Conservation (phyloP, 2,797 vertebrate genomes). For the Gymnothorax reevesii region DNA sequence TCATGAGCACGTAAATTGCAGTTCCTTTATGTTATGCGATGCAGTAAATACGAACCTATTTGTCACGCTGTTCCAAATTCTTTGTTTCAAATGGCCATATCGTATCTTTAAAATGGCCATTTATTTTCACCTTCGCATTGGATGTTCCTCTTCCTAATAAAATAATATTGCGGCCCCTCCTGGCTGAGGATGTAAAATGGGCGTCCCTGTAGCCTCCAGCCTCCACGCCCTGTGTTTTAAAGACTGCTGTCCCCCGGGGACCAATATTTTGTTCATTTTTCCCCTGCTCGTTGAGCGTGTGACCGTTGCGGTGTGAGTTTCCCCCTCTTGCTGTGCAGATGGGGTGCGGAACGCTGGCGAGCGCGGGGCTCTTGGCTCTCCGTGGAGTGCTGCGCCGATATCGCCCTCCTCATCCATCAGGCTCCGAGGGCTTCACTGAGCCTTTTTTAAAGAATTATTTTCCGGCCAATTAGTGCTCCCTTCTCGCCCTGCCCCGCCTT, state of each 20-base stretch:
- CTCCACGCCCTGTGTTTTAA: conserved; percentile 69
- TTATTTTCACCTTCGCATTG: too few species aligned
- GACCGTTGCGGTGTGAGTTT: conserved; percentile 79
- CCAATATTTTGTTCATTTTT: conserved; percentile 77
- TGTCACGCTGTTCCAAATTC: too few species aligned
- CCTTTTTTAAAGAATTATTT: conserved; percentile 62
- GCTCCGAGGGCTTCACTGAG: conserved; percentile 86
- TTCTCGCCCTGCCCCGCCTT: background rate
- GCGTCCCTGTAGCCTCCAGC: conserved; percentile 68
- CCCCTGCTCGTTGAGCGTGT: conserved; percentile 74
- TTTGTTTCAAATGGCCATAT: too few species aligned
- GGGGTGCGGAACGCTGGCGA: conserved; percentile 76
- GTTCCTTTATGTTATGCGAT: too few species aligned
- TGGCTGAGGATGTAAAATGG: conserved; percentile 48
- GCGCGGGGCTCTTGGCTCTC: conserved; percentile 83
- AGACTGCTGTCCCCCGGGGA: conserved; percentile 74
- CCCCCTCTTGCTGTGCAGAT: conserved; percentile 71
- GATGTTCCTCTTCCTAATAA: too few species aligned
- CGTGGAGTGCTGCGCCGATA: conserved; percentile 83
- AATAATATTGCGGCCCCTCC: background rate
- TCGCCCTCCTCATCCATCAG: conserved; percentile 90
- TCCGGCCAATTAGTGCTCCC: conserved; percentile 81
- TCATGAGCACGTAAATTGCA: too few species aligned
- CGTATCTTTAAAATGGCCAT: too few species aligned
- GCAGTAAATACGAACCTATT: too few species aligned